Base-by-base conservation (phyloP, 1,140 invertebrate species). In the Drosophila watanabei region DNA sequence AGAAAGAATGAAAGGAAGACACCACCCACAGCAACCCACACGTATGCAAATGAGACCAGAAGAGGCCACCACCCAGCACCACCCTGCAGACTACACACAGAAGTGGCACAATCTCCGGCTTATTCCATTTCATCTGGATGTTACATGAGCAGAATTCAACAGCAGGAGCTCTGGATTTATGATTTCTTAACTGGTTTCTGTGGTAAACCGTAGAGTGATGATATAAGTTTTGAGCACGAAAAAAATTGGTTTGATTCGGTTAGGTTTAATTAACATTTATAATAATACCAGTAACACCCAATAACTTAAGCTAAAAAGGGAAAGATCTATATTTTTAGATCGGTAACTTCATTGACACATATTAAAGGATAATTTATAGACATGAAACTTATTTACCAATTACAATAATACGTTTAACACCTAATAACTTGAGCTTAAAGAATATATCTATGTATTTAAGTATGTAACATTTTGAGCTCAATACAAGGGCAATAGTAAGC, bases 1-100 rank as follows among this genome's bases (percentile, higher is more conserved):
- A n/a, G n/a, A 24, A 14, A 52, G n/a, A 52, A n/a, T 18, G 43
- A 45, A 60, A 54, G 57, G 43, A 41, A 59, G 41, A 65, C 66
- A 35, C 62, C 63, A 73, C 37, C 76, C 48, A 46, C 14, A 35
- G 30, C 63, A 32, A 48, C 28, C 60, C 65, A 76, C 33, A 49
- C 64, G 54, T 80, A 84, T 83, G 70, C 70, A 83, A 76, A 80
- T 83, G 61, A 39, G 45, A 37, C 4, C 33, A 24, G 28, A 11
- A 13, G 35, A 41, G 16, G 16, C 14, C 20, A 37, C 28, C 61
- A 28, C 35, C 32, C 48, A 9, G 4, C 37, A 2, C 18, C 24
- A 24, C 48, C 48, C 20, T 5, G 52, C 59, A 57, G 45, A 13
- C 13, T 58, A 18, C 65, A 64, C n/a, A 32, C 65, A 57, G 13